phyloP scores from a whole-genome alignment of 2,797 vertebrate genomes.

The Lepilemur septentrionalis region DNA sequence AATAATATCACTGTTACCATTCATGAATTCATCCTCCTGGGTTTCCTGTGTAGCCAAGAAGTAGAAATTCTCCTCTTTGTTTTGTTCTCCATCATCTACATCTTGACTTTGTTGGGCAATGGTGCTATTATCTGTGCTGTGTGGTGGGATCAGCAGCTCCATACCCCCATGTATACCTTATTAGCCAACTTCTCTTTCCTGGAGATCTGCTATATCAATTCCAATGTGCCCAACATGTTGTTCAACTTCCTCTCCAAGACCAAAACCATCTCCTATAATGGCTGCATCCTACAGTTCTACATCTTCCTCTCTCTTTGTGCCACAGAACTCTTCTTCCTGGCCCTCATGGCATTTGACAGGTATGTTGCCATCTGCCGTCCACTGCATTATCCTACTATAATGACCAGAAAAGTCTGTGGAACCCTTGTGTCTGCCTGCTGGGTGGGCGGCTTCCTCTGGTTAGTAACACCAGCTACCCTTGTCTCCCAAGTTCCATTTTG shows the following conservation, averaged over 20 bases:
- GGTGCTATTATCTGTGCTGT: conserved; percentile 49
- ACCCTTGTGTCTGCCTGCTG: conserved; percentile 46
- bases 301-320: conserved; percentile 52
- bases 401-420: conserved; percentile 28
- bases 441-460: conserved; percentile 52
- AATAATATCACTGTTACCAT: neutral
- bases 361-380: conserved; percentile 51
- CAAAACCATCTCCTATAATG: conserved; percentile 51
- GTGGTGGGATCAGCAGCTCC: conserved; percentile 12
- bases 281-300: conserved; percentile 57
- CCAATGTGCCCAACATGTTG: conserved; percentile 57
- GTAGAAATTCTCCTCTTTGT: conserved; percentile 38
- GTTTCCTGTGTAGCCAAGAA: conserved; percentile 21
- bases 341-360: conserved; percentile 63
- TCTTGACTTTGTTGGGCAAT: conserved; percentile 50
- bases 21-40: conserved; percentile 13
- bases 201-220: conserved; percentile 54
- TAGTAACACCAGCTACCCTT: conserved; percentile 12
- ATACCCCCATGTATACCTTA: conserved; percentile 47
- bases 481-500: conserved; percentile 61
- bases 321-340: conserved; percentile 52
- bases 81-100: conserved; percentile 32
- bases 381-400: conserved; percentile 45
- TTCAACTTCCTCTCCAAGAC: conserved; percentile 21
- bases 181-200: conserved; percentile 67